Base-by-base conservation (phyloP, 2,113 vertebrate genomes). In the Sinocyclocheilus maitianheensis region DNA sequence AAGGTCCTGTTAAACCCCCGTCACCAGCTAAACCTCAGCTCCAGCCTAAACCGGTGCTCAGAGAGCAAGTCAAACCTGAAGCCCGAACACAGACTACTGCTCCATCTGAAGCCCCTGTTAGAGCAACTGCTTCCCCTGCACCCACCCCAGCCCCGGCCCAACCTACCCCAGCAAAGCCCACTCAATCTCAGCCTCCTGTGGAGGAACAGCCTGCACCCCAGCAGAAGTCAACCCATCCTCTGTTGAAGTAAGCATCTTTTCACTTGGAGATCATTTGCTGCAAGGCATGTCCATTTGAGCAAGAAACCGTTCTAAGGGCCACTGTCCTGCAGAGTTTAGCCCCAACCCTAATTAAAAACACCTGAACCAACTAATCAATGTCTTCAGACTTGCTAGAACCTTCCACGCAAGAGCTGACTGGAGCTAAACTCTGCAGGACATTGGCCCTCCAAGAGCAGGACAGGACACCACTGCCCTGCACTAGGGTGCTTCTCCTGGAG, bases 171-270 rank as follows among this genome's bases (percentile, higher is more conserved):
- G 22, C 1, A 0, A 62, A 62, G 10, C 60, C 62, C 80, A 7
- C 26, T 11, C 81, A 84, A 3, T 75, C 86, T 65, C 78, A 90
- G 83, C 89, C 80, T 40, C 80, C 91, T 3, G 91, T 87, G 81
- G 94, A 95, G 74, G 94, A 95, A 43, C 94, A 94, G 76, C 91
- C 91, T 67, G 85, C 86, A 43, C 79, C 91, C 7, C 93, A 95
- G 89, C 93, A 92, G 77, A 95, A 94, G 91, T 87, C 90, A 20
- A 91, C 90, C 62, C 97, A 99, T 87, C 97, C 98, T 77, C 97
- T 98, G 85, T 95, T 99, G 85, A 99, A 99, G 98, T 99, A 98
- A 99, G 97, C 91, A 72, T 86, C 67, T 24, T 72, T 37, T 26
- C 16, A 82, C 86, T 22, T 40, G 9, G 37, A 40, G 34, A 43